These are phyloP conservation scores for Rhipidura dahli DNA, from an alignment of 2,113 vertebrate species.

Conservation along the genomic window DNA sequence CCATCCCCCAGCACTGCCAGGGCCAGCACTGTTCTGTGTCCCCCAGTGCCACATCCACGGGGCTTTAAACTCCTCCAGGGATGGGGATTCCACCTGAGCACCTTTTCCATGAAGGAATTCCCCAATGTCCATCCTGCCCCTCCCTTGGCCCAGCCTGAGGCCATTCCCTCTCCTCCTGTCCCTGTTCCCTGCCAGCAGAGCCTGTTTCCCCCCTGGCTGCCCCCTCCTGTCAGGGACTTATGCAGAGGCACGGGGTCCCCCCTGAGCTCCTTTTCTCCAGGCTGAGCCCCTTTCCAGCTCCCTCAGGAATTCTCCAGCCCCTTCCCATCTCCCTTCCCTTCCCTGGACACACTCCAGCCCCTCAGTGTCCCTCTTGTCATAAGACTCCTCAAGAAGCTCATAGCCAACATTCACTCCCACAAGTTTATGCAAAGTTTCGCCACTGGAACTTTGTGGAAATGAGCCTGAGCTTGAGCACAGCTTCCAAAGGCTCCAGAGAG, in stretches of 20 bases:
- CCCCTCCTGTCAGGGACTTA: neutral
- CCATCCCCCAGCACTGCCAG: neutral
- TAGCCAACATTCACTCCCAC: rapidly evolving
- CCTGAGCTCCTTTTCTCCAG: neutral
- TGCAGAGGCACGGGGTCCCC: neutral
- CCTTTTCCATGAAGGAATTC: neutral
- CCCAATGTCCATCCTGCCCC: rapidly evolving
- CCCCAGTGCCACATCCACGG: neutral
- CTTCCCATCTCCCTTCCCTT: neutral
- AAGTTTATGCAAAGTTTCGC: rapidly evolving
- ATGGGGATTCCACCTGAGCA: neutral
- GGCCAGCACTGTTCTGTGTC: neutral
- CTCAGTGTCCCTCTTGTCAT: neutral
- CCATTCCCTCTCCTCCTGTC: neutral
- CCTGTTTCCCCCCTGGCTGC: neutral
- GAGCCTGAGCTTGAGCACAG: neutral
- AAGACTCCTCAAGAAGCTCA: neutral
- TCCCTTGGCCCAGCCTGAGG: neutral
- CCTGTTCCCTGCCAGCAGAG: neutral
- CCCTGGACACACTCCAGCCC: rapidly evolving
- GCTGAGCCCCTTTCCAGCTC: neutral
- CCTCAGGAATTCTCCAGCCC: neutral
- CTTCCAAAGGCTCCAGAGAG: neutral
- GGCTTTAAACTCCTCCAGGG: neutral
- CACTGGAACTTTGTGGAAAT: neutral